Base-by-base conservation (phyloP, 2,797 vertebrate genomes). In the Tympanoctomys barrerae region DNA sequence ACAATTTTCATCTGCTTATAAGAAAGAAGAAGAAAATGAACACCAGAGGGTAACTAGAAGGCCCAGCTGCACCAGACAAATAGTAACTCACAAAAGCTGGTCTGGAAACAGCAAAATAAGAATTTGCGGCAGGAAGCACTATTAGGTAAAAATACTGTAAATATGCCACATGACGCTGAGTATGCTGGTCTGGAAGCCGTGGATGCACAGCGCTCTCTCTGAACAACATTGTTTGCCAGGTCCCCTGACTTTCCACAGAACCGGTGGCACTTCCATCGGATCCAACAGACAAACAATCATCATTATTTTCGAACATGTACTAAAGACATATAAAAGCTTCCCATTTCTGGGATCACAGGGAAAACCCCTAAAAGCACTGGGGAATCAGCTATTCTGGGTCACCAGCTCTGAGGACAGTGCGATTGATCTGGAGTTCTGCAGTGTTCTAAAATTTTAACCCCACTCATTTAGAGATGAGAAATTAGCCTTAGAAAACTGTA, bases 401-500 rank as follows among this genome's bases (percentile, higher is more conserved):
- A 49, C 18, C 54, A 22, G 28, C 21, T 49, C 12, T 46, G 1
- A 39, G 39, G 9, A 42, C 26, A 39, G 19, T 2, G 7, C 36
- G 54, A 28, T 8, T 39, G 33, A 83, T 89, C 79, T 80, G 10
- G 33, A 92, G 33, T 46, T 11, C 26, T 22, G 36, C 19, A 11
- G 19, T 78, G 10, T 16, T 61, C 70, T 36, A 46, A 21, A 36
- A 21, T 49, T 73, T 82, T 54, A 94, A 70, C 52, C 33, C 21
- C 21, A 39, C 62, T 92, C 78, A 49, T 87, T 94, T 86, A 61
- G 87, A 91, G 84, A 80, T 42, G 81, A 81, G 81, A 96, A 96
- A 83, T 73, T 59, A 77, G 54, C 46, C 77, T 84, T 39, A 54
- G 36, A n/a, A 61, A 84, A 86, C 18, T 68, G n/a, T 2, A 31